Evolutionary conservation across 2,113 vertebrate genomes (phyloP), one percentile per base, ranked within the genome.

Genomic region (Scopus umbretta): DNA sequence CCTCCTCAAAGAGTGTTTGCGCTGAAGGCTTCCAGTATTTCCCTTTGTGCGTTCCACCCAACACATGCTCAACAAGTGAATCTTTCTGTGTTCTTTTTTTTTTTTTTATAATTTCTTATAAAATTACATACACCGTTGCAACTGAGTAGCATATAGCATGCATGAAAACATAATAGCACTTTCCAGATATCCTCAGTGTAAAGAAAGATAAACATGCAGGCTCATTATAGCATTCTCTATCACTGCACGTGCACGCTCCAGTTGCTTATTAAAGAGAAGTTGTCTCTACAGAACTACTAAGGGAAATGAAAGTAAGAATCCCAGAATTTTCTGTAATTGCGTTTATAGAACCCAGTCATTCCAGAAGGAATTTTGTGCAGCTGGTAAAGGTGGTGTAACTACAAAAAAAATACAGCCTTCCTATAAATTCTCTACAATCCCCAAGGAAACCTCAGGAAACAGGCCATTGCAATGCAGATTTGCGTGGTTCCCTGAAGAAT

Each of bases 371-470:
- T 91, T 80, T n/a, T 34, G n/a, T 89, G 91, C 91, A 94, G 89
- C 89, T 96, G 79, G 81, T 59, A 80, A 73, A 76, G 66, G 67
- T 13, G 5, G 56, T 4, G 18, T 50, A 90, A 73, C 50, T 91
- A 70, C 74, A 75, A 76, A 93, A 93, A 86, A 83, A 86, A 45
- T 19, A 82, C 59, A 91, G 67, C 78, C 79, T 80, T 81, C 68
- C 79, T 88, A 88, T 94, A 96, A 90, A 93, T 95, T 88, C 78
- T 82, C 53, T 30, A 1, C 10, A 53, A 88, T 94, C 93, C 93
- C 94, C 12, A 30, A 95, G 95, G 94, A 94, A 95, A 80, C 22
- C 59, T 91, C 90, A 96, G 91, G 96, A 96, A 96, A 92, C 61
- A 93, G 42, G 81, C 58, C 71, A 87, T 76, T 90, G 86, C 79